Conservation (phyloP, 2,888 invertebrate genomes). For the Saturnia japonica region DNA sequence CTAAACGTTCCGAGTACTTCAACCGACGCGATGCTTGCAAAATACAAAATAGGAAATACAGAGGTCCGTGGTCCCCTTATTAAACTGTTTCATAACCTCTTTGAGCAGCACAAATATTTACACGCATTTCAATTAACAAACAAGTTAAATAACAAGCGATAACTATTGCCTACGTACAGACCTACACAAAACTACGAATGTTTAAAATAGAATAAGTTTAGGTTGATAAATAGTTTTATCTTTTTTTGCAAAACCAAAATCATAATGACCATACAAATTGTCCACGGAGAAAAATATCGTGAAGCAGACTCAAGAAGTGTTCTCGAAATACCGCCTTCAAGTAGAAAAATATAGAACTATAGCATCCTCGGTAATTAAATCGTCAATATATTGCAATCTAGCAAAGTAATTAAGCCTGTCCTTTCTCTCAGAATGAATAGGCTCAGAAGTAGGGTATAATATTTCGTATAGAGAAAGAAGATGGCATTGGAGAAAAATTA, state of each 20-base stretch:
- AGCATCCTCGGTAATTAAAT: too few species aligned
- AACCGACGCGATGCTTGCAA: background rate
- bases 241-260: background rate
- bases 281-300: background rate
- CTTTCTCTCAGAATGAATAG: too few species aligned
- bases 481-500: too few species aligned
- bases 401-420: too few species aligned
- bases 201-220: constrained; percentile 21
- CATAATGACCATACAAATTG: background rate
- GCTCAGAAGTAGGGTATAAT: too few species aligned
- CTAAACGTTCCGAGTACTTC: background rate
- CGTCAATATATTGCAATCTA: background rate
- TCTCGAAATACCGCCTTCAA: background rate
- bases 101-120: constrained; percentile 63
- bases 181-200: constrained; percentile 46
- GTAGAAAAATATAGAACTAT: too few species aligned
- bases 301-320: background rate
- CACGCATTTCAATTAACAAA: constrained; percentile 77
- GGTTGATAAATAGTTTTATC: background rate
- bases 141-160: constrained; percentile 61
- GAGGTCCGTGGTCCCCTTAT: constrained; percentile 39
- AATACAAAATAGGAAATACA: constrained; percentile 30
- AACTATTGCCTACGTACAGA: constrained; percentile 51
- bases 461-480: too few species aligned
- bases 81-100: constrained; percentile 64